Conservation (phyloP, 1,140 invertebrate species). For the Sitodiplosis mosellana region DNA sequence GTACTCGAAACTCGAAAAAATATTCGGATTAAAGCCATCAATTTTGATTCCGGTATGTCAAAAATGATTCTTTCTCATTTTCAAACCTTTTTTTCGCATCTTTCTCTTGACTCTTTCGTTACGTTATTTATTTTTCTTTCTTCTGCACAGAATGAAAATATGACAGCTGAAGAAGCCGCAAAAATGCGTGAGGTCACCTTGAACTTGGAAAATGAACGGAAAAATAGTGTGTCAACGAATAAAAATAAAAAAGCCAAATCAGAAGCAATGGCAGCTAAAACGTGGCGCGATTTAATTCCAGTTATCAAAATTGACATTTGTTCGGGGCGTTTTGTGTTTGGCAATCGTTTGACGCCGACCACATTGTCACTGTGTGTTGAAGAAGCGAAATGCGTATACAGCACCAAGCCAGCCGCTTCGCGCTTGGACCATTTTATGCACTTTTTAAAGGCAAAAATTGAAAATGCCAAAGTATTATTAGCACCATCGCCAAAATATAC, state of each 20-base stretch:
- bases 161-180: constrained; percentile 16
- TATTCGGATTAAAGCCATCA: constrained; percentile 66
- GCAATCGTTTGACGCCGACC: constrained; percentile 87
- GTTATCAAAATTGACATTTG: constrained; percentile 90
- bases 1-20: constrained; percentile 75
- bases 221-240: constrained; percentile 26
- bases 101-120: neutral
- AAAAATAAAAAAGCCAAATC: constrained; percentile 41
- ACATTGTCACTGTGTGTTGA: constrained; percentile 85
- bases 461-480: constrained; percentile 87
- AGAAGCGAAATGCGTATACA: constrained; percentile 87
- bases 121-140: neutral
- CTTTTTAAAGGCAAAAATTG: constrained; percentile 82
- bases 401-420: constrained; percentile 85
- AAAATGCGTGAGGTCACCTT: constrained; percentile 32
- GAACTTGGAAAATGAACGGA: constrained; percentile 37
- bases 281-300: constrained; percentile 91
- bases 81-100: neutral
- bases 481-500: constrained; percentile 88
- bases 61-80: neutral
- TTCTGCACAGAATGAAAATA: constrained; percentile 7
- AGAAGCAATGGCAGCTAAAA: constrained; percentile 57
- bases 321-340: constrained; percentile 82
- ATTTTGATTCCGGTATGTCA: constrained; percentile 38
- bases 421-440: constrained; percentile 92